Evolutionary conservation across 2,797 vertebrate genomes (phyloP), one percentile per base, ranked within the genome.

Genomic region (Melanogrammus aeglefinus): DNA sequence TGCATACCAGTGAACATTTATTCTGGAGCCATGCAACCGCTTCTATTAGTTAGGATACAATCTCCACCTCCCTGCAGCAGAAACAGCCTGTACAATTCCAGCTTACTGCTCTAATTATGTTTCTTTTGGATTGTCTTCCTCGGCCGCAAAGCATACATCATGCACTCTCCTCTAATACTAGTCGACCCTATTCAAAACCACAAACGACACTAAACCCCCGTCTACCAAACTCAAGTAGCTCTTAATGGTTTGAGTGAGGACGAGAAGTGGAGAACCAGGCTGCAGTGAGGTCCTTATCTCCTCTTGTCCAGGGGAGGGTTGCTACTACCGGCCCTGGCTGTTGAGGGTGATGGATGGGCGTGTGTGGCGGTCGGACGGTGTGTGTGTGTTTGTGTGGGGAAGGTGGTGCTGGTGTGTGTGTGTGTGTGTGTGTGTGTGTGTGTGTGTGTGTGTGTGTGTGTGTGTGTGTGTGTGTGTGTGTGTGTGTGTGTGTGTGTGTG

Each of bases 301-400:
- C 87, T 88, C 83, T 77, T 76, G 82, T 86, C 85, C 78, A 86
- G 85, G 82, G 85, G 86, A 81, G 69, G 33, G 79, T 69, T 4
- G 3, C 79, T 79, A 27, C n/a, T n/a, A n/a, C n/a, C 2, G 8
- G 73, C 71, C 24, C 51, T 76, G 78, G 84, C 78, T n/a, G 14
- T 27, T 76, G 63, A 69, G 78, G 66, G 78, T 90, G 89, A 91
- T 88, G 84, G 85, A 91, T 90, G 85, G 75, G 18, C 72, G 83
- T 77, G 70, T 13, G 24, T 69, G 21, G 51, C 2, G 51, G 16
- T 18, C 1, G 5, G 16, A 47, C 1, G 51, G 57, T 63, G 57
- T 63, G 57, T 63, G 57, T 63, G 57, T 24, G 57, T 63, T n/a
- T 24, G 57, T 63, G 57, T 63, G 57, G n/a, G 57, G 21, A 21